Conservation (phyloP, 2,888 invertebrate species). For the Heliconius aoede region DNA sequence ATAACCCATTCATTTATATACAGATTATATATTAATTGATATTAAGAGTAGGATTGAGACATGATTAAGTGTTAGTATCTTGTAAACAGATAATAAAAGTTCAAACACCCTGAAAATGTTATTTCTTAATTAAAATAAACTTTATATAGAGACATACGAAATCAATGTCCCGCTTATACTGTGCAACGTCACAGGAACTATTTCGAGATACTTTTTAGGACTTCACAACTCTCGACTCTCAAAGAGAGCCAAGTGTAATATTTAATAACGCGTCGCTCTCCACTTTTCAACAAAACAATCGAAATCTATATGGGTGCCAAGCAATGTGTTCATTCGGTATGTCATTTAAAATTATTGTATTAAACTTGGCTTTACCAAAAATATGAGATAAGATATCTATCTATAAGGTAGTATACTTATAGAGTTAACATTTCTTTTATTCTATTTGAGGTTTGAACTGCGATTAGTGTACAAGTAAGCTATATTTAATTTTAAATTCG, state of each 20-base stretch:
- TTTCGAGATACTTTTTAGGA: no score
- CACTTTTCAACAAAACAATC: no score
- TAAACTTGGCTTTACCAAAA: background rate
- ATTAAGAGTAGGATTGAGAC: background rate
- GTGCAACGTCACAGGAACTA: no score
- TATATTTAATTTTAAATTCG: constrained; percentile 35
- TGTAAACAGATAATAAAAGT: background rate
- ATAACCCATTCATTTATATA: background rate
- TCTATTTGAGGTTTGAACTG: constrained; percentile 33
- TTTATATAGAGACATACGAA: no score
- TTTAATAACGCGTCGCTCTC: no score
- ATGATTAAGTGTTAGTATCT: no score
- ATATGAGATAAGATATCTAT: background rate
- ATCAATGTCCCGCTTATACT: no score
- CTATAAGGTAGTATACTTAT: background rate
- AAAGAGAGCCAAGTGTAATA: no score
- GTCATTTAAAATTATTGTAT: background rate
- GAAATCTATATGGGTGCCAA: background rate
- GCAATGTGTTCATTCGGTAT: no score
- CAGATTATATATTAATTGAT: background rate
- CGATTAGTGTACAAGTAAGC: constrained; percentile 38
- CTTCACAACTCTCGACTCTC: no score
- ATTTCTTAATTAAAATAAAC: background rate
- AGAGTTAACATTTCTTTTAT: constrained; percentile 36
- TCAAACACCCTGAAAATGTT: background rate